Base-by-base conservation (phyloP, 2,888 invertebrate species). In the Rhagium mordax region DNA sequence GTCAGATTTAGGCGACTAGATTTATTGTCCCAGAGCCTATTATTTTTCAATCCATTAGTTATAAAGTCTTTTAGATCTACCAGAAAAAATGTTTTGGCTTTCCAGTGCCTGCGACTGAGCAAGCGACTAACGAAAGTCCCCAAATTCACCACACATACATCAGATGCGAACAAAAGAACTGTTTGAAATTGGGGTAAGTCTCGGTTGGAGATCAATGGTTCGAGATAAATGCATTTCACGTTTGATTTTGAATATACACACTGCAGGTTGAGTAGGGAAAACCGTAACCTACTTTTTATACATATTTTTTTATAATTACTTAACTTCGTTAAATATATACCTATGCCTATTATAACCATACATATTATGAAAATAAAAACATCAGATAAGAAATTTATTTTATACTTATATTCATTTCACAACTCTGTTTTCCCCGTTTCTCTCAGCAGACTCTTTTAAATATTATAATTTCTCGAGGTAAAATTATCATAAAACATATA, bases 41-140 rank as follows among this genome's bases (percentile, higher is more conserved):
- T 24, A 57, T 57, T 27, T 27, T 15, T 57, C 55, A 24, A 57
- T 27, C 27, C 55, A 57, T 57, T 57, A 57, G 21, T 57, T 57
- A 27, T 27, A 27, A 57, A 57, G 27, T 57, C 55, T 16, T n/a
- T 57, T 57, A 27, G 41, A 41, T 41, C 41, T n/a, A n/a, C n/a
- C n/a, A 41, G 13, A 41, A 41, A 41, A 41, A 41, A 41, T 41
- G 41, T 41, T 41, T n/a, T 41, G 10, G 41, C 41, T 41, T 4
- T 41, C n/a, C 41, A 41, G 41, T 41, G 10, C 13, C n/a, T 41
- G 41, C 10, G 41, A 8, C 10, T 33, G 33, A 33, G 33, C 8
- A 13, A 33, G 33, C 13, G 33, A 33, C 33, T 33, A 33, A 33
- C 33, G 1, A 10, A 13, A 3, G 33, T 33, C 3, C 33, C 13